Evolutionary conservation across 2,888 invertebrate species (phyloP), one percentile per base, ranked within the genome.

Genomic region (Colostygia pectinataria): DNA sequence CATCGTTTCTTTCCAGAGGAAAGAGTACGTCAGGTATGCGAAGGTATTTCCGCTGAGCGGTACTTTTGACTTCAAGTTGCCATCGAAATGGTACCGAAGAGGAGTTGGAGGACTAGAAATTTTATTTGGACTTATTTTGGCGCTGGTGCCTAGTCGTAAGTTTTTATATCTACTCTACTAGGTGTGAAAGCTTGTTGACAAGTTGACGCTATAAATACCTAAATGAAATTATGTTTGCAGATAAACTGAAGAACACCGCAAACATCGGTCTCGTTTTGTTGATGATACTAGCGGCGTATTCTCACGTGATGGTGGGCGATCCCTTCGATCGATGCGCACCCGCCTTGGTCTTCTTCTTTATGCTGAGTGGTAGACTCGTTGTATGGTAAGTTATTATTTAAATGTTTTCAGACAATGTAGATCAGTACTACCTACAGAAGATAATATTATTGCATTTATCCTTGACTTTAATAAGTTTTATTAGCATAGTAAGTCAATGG

Each of bases 11-110:
- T 93, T 94, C 59, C 92, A 97, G 97, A 92, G 97, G 75, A 96
- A 96, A 84, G 97, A 97, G 82, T 98, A 97, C 76, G 97, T 97
- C n/a, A 95, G 96, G 85, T 97, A 97, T 83, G 95, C 97, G n/a
- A 97, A 97, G 91, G 97, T 97, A 48, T 97, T 98, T 82, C 97
- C 97, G 32, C 83, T 97, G 38, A 92, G 95, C 37, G 94, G 94
- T 61, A 91, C 93, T 50, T 85, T 97, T 59, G 96, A 96, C 71
- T 93, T 97, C 71, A 97, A 97, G 90, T 91, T 98, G 60, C 96
- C 97, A 37, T 96, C 97, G 47, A 97, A 97, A 92, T 97, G 97
- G 96, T 97, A 97, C 78, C 91, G 97, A 63, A 92, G 97, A 71
- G 92, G 94, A 4, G 95, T 97, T 48, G 97, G 97, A 46, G 93